These are phyloP conservation scores for Ophonus ardosiacus DNA, from an alignment of 2,888 invertebrate species.

Conservation along the genomic window DNA sequence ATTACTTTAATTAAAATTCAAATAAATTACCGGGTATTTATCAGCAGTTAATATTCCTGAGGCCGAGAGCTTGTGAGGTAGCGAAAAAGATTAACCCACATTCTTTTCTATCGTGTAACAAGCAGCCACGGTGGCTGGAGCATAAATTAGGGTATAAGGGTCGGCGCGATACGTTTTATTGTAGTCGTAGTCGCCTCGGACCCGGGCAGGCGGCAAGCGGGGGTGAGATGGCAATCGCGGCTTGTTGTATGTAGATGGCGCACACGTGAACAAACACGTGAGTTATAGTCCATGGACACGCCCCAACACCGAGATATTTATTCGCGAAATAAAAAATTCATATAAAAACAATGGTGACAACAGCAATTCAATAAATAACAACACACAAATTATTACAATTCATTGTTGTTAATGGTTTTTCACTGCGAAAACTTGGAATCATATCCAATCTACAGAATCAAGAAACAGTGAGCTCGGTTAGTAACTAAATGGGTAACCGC, in stretches of 20 bases:
- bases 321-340: background rate
- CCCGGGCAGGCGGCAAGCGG: background rate
- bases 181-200: background rate
- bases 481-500: no score
- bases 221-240: slow-evolving; percentile 50
- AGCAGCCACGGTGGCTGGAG: slow-evolving; percentile 24
- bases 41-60: slow-evolving; percentile 60
- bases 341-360: background rate
- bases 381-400: background rate
- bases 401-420: no score
- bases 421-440: no score
- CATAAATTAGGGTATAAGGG: slow-evolving; percentile 61
- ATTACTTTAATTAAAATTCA: slow-evolving; percentile 62
- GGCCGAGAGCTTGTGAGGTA: slow-evolving; percentile 21
- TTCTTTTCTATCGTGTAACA: slow-evolving; percentile 60
- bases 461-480: no score
- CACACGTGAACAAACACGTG: slow-evolving; percentile 30
- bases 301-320: background rate
- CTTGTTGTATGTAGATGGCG: slow-evolving; percentile 61
- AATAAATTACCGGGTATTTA: slow-evolving; percentile 60
- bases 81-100: slow-evolving; percentile 60
- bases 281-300: slow-evolving; percentile 9
- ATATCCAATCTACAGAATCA: no score
- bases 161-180: slow-evolving; percentile 20
- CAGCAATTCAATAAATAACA: background rate